Evolutionary conservation across 2,113 vertebrate genomes (phyloP), one percentile per base, ranked within the genome.

Genomic region (Ariopsis seemanni): DNA sequence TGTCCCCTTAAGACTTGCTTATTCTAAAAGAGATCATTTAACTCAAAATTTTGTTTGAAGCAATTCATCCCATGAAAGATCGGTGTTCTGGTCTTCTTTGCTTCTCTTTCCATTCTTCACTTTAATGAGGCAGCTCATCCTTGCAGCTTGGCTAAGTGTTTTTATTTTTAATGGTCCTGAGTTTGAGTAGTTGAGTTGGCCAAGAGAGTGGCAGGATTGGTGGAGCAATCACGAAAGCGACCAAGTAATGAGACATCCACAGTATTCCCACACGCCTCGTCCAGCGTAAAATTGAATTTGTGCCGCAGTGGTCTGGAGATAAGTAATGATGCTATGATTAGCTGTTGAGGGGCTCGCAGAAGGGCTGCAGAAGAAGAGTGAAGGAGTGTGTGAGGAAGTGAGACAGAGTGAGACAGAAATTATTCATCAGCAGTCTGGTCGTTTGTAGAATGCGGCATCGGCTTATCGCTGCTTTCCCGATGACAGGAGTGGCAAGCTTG

Each of bases 271-370:
- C 71, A 58, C 12, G 85, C 74, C 85, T 83, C 7, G 30, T 60
- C 57, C 30, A 7, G 80, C 12, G 77, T 77, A 86, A 85, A 83
- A 90, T 87, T 84, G 87, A 89, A 89, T 89, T 62, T 67, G 58
- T 42, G 42, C 27, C 53, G 71, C 58, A 42, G 78, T 67, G 55
- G 88, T 74, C 53, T 14, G 60, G 34, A 74, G 63, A 85, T 82
- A 85, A 86, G 75, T 89, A 84, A 91, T 89, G 88, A 75, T 69
- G 67, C 48, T 74, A 77, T 80, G 85, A 87, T 85, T 84, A 89
- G 85, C 83, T 77, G 83, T 71, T 74, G 7, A 58, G 55, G 62
- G 55, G 75, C 42, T 15, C 30, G n/a, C 67, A 53, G 77, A 65
- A 27, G 22, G 30, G 53, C n/a, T 77, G 55, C 27, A 67, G 80